phyloP scores from a whole-genome alignment of 2,113 vertebrate genomes.

The Butastur rufipennis region DNA sequence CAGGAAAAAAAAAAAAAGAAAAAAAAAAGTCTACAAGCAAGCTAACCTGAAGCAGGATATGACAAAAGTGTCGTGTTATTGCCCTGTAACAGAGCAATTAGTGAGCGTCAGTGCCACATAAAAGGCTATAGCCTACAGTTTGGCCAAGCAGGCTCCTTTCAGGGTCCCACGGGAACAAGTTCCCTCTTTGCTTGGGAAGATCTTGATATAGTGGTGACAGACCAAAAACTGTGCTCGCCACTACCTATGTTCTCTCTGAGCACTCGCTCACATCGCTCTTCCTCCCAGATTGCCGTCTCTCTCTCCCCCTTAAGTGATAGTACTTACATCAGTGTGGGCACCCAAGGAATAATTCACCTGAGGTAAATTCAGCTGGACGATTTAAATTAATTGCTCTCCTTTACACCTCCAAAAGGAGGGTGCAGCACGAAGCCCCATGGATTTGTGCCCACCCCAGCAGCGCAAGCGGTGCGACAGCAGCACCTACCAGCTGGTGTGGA shows the following conservation, averaged over 20 bases:
- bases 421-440: background rate
- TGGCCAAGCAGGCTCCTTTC: background rate
- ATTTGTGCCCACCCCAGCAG: background rate
- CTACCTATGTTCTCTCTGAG: background rate
- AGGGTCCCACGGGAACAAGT: background rate
- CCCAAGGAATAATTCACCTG: background rate
- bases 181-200: background rate
- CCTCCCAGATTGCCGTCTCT: fast-evolving
- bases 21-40: background rate
- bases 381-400: background rate
- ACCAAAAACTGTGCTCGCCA: background rate
- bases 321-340: background rate
- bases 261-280: background rate
- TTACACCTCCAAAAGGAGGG: background rate
- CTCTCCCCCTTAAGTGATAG: background rate
- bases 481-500: background rate
- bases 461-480: background rate
- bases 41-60: background rate
- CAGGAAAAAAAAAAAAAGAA: background rate
- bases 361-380: background rate
- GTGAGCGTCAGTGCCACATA: background rate
- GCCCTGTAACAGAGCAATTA: background rate
- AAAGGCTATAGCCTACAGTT: background rate
- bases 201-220: background rate
- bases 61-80: background rate